phyloP scores from a whole-genome alignment of 2,888 invertebrate species.

The Xestia sexstrigata region DNA sequence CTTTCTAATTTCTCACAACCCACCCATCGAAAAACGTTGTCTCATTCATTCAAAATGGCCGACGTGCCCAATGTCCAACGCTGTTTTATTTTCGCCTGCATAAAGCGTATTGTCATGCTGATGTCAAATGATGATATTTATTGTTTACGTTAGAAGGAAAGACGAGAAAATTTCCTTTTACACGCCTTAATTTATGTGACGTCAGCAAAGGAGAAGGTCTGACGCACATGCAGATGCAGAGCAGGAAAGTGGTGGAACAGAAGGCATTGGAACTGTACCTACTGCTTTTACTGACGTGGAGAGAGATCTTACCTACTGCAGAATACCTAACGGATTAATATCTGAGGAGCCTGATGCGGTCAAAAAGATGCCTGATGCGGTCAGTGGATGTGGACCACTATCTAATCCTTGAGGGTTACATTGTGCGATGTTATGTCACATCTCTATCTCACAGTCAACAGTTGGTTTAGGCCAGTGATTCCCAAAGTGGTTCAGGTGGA shows the following conservation, averaged over 20 bases:
- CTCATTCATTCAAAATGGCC: not conserved
- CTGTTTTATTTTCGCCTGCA: not conserved
- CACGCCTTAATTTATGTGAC: constrained; percentile 30
- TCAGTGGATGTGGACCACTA: not conserved
- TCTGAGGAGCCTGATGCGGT: not conserved
- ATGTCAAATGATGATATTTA: constrained; percentile 4
- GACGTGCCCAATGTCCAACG: not conserved
- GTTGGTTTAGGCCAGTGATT: too few relatives aligned
- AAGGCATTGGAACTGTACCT: not conserved
- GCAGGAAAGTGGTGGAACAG: not conserved
- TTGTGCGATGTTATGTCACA: not conserved
- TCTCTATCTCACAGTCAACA: too few relatives aligned
- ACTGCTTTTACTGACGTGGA: too few relatives aligned
- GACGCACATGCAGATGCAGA: constrained; percentile 20
- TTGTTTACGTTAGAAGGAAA: constrained; percentile 24
- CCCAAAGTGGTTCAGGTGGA: too few relatives aligned
- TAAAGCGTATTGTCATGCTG: not conserved
- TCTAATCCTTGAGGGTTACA: not conserved
- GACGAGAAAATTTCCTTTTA: constrained; percentile 5
- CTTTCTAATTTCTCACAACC: not conserved
- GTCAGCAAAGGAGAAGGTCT: constrained; percentile 37
- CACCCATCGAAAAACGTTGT: not conserved
- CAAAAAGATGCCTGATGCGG: not conserved
- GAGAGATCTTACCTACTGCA: not conserved
- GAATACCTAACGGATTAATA: not conserved